Base-by-base conservation (phyloP, 2,113 vertebrate genomes). In the Urocitellus parryii region DNA sequence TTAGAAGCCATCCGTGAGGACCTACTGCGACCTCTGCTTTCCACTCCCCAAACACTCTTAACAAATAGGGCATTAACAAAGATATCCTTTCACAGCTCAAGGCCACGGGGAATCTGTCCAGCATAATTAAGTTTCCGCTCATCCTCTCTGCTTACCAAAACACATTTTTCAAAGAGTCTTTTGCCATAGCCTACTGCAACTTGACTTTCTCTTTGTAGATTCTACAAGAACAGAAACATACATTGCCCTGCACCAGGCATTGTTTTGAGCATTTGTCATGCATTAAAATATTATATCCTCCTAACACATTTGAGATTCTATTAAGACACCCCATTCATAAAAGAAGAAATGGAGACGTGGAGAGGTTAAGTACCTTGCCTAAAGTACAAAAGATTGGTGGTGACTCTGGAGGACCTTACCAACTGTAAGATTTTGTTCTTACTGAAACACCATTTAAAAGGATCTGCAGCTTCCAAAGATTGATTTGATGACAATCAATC, bases 111-210 rank as follows among this genome's bases (percentile, higher is more conserved):
- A 10, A 85, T 95, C 95, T 94, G 80, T 94, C 96, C 97, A 85
- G 97, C 4, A 22, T 20, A 56, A 96, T 98, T 96, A 96, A 89
- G 77, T 96, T 96, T 96, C 73, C 82, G 81, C 65, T 96, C 67
- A 94, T 90, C 84, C 88, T 95, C 20, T 96, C 34, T 53, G 56
- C 56, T 97, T 63, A 61, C 68, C 16, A 81, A 96, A 98, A 88
- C 45, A 93, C 2, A 76, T 65, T 93, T 97, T 42, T 94, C 80
- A 74, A 94, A 48, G 42, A 65, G 74, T 83, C 67, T 81, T 91
- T 78, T 96, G 56, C 63, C 51, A 32, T 11, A 81, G 56, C 27
- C 80, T 24, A 56, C 1, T n/a, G 53, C 29, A 95, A 86, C 34
- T 95, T 34, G 61, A 45, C 16, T 76, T 90, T 78, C 58, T 77